Base-by-base conservation (phyloP, 2,888 invertebrate genomes). In the Polymixis lichenea region DNA sequence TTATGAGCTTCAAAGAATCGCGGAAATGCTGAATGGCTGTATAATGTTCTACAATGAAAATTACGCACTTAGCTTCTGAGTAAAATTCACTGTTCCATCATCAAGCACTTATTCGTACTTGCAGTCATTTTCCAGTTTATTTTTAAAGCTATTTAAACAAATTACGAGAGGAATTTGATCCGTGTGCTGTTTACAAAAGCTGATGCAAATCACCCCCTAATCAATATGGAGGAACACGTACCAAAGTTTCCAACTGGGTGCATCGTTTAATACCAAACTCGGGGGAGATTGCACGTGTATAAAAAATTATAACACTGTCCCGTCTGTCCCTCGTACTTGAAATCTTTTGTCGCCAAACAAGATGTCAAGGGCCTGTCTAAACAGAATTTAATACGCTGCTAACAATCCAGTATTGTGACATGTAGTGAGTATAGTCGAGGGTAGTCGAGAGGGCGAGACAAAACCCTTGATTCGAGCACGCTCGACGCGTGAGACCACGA, bases 1-100 rank as follows among this genome's bases (percentile, higher is more conserved):
- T 92, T 93, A 92, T 89, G 87, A 89, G 89, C 89, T 84, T 89
- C 88, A 92, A 91, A 90, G 91, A 91, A 90, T 90, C 82, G 87
- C 86, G 83, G 87, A 72, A 89, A 89, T 85, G 89, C 88, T 91
- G 90, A 89, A 88, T 88, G 86, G 87, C 73, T 83, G 77, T 80
- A 84, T 85, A 84, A 85, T 86, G 75, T 65, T 81, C 79, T 81
- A 80, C 80, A 86, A 86, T 85, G 71, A 86, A 86, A 88, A 87
- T 85, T 82, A 75, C 78, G 84, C 79, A 85, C 83, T 84, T 71
- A 72, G 66, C 77, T 77, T 69, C 77, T 71, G 73, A 81, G 82
- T 77, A 73, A 83, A 84, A 84, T 77, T 72, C 49, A 62, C 73
- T 70, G 69, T 62, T 53, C 43, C 61, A 64, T 68, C 72, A 75